These are phyloP conservation scores for Menura novaehollandiae DNA, from an alignment of 2,113 vertebrate genomes.

Conservation along the genomic window DNA sequence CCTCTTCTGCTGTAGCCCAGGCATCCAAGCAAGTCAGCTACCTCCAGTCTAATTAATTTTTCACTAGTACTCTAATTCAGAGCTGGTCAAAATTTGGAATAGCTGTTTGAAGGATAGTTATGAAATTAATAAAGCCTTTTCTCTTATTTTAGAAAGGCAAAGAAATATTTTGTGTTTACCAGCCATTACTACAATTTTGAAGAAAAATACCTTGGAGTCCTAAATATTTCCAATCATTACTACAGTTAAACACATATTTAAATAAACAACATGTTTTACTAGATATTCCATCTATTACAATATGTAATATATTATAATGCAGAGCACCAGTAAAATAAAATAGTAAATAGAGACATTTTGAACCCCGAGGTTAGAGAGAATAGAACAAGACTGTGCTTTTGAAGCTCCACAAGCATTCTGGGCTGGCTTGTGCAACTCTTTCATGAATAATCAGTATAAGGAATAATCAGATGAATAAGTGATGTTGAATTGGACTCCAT, in stretches of 20 bases:
- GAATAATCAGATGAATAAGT: neutral
- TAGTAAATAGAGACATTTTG: conserved; percentile 21
- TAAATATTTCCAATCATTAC: conserved; percentile 24
- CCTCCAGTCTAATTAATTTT: neutral
- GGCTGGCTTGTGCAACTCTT: conserved; percentile 21
- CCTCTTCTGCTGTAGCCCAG: neutral
- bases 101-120: neutral
- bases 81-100: neutral
- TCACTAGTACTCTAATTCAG: neutral
- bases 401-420: conserved; percentile 6
- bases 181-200: neutral
- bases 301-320: conserved; percentile 5
- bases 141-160: neutral
- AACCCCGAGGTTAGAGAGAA: conserved; percentile 55
- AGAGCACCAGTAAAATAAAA: conserved; percentile 15
- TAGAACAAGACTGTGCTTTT: neutral
- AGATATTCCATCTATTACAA: conserved; percentile 26
- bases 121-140: neutral
- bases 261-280: conserved; percentile 48
- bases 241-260: conserved; percentile 13
- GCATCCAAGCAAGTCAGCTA: neutral
- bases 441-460: conserved; percentile 7
- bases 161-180: neutral
- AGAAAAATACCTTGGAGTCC: conserved; percentile 20
- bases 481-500: neutral